Evolutionary conservation across 30 jellyfish, hydroid and myxozoan genomes (phyloP).

Genomic region (Hydra vulgaris): DNA sequence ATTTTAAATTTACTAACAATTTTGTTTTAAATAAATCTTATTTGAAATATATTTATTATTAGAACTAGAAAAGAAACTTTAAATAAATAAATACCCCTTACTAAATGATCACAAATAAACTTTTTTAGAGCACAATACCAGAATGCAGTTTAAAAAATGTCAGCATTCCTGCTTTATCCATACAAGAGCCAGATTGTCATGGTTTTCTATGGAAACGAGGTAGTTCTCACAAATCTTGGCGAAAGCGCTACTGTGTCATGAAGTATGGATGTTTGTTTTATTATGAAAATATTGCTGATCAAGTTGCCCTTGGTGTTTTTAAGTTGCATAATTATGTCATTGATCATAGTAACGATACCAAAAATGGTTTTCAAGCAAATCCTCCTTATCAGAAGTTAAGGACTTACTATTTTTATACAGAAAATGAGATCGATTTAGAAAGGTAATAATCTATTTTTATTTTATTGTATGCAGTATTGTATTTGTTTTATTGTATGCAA

Average conservation of each 20-base stretch:
- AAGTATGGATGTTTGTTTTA: conserved; percentile 74
- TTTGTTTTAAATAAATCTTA: too few relatives aligned
- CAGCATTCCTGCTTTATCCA: conserved; percentile 92
- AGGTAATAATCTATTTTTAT: too few relatives aligned
- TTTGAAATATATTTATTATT: too few relatives aligned
- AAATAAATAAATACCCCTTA: too few relatives aligned
- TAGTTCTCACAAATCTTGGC: conserved; percentile 71
- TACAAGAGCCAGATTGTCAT: conserved; percentile 84
- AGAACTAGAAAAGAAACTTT: too few relatives aligned
- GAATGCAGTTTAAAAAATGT: conserved; percentile 77
- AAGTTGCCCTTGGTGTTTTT: conserved; percentile 83
- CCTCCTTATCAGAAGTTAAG: conserved; percentile 78
- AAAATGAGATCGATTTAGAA: conserved; percentile 53
- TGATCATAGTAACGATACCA: conserved; percentile 25
- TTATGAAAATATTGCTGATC: conserved; percentile 78
- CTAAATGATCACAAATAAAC: too few relatives aligned
- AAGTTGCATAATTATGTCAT: conserved; percentile 56
- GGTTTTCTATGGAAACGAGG: conserved; percentile 95
- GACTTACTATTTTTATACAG: conserved; percentile 63
- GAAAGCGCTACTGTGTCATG: conserved; percentile 73
- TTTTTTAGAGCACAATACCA: conserved; percentile 43
- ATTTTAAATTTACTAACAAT: too few relatives aligned
- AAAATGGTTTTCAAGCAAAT: conserved; percentile 47
- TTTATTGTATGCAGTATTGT: too few relatives aligned
- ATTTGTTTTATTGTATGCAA: too few relatives aligned